These are phyloP conservation scores for Lasioglossum baleicum DNA, from an alignment of 1,140 invertebrate species.

Conservation along the genomic window DNA sequence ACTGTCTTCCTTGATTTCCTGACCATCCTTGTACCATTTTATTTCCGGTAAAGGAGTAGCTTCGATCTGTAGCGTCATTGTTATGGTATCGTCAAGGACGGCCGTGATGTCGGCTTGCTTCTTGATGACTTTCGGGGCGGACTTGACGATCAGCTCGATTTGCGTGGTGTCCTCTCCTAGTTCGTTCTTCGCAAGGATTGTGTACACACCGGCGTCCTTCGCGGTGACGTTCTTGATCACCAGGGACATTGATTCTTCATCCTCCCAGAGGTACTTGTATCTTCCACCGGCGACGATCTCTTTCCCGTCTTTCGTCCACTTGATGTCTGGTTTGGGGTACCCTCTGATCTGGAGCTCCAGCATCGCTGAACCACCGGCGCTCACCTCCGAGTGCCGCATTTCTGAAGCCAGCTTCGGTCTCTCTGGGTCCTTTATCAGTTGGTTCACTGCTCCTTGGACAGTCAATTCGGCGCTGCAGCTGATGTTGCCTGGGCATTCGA, in stretches of 20 bases:
- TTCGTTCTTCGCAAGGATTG: slow-evolving; percentile 92
- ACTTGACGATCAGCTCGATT: slow-evolving; percentile 88
- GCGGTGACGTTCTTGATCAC: slow-evolving; percentile 93
- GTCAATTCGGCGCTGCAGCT: slow-evolving; percentile 96
- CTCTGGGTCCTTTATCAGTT: slow-evolving; percentile 89
- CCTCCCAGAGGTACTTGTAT: slow-evolving; percentile 93
- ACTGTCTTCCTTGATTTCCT: slow-evolving; percentile 85
- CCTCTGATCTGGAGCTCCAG: slow-evolving; percentile 94
- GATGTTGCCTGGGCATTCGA: slow-evolving; percentile 87
- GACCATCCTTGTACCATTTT: slow-evolving; percentile 92
- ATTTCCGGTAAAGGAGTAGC: slow-evolving; percentile 90
- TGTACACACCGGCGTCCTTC: slow-evolving; percentile 92
- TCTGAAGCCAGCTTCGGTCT: slow-evolving; percentile 89
- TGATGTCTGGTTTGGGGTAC: slow-evolving; percentile 95
- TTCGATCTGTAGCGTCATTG: slow-evolving; percentile 89
- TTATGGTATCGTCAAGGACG: slow-evolving; percentile 85
- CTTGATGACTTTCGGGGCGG: slow-evolving; percentile 90
- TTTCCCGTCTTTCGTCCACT: slow-evolving; percentile 92
- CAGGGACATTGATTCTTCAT: slow-evolving; percentile 93
- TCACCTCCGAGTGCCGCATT: slow-evolving; percentile 87
- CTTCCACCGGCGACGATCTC: slow-evolving; percentile 89
- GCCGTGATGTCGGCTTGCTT: slow-evolving; percentile 88
- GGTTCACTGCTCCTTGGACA: slow-evolving; percentile 92
- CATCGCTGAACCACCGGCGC: slow-evolving; percentile 94
- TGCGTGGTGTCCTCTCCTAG: slow-evolving; percentile 90